phyloP scores from a whole-genome alignment of 2,113 vertebrate species.

The Echinops telfairi region DNA sequence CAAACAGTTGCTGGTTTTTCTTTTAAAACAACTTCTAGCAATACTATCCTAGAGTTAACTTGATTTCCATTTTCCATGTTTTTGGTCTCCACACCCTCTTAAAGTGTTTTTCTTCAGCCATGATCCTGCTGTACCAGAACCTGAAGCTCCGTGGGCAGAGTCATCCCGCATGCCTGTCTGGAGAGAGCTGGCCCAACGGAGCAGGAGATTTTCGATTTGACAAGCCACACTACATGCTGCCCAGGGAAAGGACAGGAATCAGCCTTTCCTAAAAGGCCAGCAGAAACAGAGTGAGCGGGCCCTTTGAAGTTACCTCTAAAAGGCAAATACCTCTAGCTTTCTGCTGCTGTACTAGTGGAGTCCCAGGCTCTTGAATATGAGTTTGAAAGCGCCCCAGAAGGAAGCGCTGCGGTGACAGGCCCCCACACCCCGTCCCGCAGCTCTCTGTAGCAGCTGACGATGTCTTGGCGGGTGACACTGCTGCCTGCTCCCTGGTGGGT shows the following conservation, averaged over 20 bases:
- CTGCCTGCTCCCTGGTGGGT: background rate
- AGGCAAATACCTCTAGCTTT: constrained; percentile 41
- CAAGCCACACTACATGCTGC: background rate
- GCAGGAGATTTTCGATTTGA: constrained; percentile 1
- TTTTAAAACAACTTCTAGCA: background rate
- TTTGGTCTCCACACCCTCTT: background rate
- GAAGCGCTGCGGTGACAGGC: constrained; percentile 24
- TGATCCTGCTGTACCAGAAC: background rate
- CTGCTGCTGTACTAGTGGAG: background rate
- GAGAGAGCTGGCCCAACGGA: background rate
- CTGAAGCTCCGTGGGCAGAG: background rate
- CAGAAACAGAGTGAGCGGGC: background rate
- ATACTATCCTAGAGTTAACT: background rate
- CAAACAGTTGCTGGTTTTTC: background rate
- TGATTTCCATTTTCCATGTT: constrained; percentile 25
- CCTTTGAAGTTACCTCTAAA: constrained; percentile 34
- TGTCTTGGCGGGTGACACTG: constrained; percentile 22
- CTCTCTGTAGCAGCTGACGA: background rate
- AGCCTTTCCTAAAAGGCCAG: background rate
- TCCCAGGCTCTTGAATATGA: background rate
- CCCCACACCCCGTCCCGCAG: background rate
- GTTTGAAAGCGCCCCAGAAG: constrained; percentile 24
- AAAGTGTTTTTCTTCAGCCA: background rate
- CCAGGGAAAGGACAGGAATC: background rate
- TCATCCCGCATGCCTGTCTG: background rate